Conservation (phyloP, 2,888 invertebrate species). For the Ommatoiulus sabulosus region DNA sequence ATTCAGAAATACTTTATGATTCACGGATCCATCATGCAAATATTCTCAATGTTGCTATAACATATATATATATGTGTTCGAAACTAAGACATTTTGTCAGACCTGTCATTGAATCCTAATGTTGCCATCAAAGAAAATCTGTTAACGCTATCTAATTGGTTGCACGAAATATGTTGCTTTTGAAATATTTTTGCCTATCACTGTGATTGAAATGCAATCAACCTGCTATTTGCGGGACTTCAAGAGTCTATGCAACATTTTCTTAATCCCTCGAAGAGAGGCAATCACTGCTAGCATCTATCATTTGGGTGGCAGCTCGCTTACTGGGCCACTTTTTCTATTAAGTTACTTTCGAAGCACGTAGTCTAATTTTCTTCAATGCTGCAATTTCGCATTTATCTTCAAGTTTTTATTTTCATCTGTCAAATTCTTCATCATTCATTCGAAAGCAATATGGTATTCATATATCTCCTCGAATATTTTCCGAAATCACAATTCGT, state of each 20-base stretch:
- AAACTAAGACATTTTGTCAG: too few species aligned
- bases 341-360: background rate
- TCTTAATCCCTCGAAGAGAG: background rate
- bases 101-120: too few species aligned
- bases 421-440: background rate
- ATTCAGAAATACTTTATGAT: too few species aligned
- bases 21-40: too few species aligned
- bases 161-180: too few species aligned
- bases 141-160: too few species aligned
- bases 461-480: background rate
- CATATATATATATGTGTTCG: too few species aligned
- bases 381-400: background rate
- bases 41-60: too few species aligned
- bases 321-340: conserved; percentile 5
- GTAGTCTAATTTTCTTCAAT: background rate
- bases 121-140: too few species aligned
- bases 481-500: background rate
- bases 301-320: background rate
- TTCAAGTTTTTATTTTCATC: background rate
- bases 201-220: too few species aligned
- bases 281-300: background rate
- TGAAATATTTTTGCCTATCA: too few species aligned
- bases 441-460: background rate
- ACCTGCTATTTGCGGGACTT: too few species aligned
- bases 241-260: background rate